phyloP scores from a whole-genome alignment of 2,888 invertebrate species.

The Reticulitermes lucifugus region DNA sequence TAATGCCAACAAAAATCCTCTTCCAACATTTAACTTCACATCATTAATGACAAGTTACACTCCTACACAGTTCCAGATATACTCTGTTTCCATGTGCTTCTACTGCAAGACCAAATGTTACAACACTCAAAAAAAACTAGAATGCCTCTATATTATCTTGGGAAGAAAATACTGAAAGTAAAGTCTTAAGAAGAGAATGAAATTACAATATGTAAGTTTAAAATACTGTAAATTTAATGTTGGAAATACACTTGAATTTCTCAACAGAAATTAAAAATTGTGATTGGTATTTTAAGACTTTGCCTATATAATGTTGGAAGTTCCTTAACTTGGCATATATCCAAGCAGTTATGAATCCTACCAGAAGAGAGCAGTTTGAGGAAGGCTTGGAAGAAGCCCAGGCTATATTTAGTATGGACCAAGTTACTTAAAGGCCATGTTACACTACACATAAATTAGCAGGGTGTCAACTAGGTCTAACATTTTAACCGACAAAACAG shows the following conservation, averaged over 20 bases:
- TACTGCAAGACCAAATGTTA: slow-evolving; percentile 17
- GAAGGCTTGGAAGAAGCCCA: slow-evolving; percentile 53
- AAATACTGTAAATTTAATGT: slow-evolving; percentile 6
- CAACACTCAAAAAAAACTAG: slow-evolving; percentile 19
- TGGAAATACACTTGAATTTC: not conserved
- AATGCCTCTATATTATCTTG: not conserved
- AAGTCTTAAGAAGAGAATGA: not conserved
- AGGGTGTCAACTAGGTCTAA: not conserved
- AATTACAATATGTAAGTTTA: not conserved
- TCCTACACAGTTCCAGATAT: slow-evolving; percentile 28
- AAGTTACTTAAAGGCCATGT: slow-evolving; percentile 49
- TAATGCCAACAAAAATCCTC: not conserved
- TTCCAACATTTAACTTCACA: slow-evolving; percentile 18
- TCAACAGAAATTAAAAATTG: slow-evolving; percentile 6
- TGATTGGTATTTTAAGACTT: slow-evolving; percentile 38
- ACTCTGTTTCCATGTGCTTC: slow-evolving; percentile 28
- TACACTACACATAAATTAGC: slow-evolving; percentile 46
- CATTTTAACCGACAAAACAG: not conserved
- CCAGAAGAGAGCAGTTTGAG: slow-evolving; percentile 52
- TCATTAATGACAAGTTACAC: slow-evolving; percentile 19
- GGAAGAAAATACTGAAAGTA: not conserved
- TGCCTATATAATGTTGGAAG: slow-evolving; percentile 14
- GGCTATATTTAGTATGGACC: slow-evolving; percentile 51
- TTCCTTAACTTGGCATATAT: slow-evolving; percentile 46
- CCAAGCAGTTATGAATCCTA: slow-evolving; percentile 51